Base-by-base conservation (phyloP, 2,797 vertebrate genomes). In the Muscicapa striata region DNA sequence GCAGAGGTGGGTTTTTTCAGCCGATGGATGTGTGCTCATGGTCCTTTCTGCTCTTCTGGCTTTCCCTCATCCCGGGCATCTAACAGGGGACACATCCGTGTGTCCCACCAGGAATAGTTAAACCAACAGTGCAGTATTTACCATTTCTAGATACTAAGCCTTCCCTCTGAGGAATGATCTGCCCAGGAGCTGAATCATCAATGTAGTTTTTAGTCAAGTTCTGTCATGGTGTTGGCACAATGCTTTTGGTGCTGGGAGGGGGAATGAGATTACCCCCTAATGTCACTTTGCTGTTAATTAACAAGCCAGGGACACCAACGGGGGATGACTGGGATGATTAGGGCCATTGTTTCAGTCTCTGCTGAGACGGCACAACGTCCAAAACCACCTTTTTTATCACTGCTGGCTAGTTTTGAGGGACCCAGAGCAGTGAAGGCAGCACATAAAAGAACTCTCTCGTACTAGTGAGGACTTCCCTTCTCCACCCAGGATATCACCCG, bases 11-110 rank as follows among this genome's bases (percentile, higher is more conserved):
- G 13, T 26, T 81, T 81, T 69, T 77, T 46, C 24, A 34, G 62
- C 59, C 0, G 0, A 27, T 11, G 55, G 46, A 52, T 5, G 2
- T 3, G 40, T 49, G 80, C 0, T 0, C 4, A 3, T 1, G 1
- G 58, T 69, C 80, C 62, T 12, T 8, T 84, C 61, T 19, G 59
- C 75, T 51, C 43, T 1, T 5, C 38, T 72, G 80, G 9, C 57
- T 73, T 83, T 62, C 15, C 16, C 32, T 38, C 2, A 3, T 26
- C 67, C 52, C 0, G 0, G 40, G 40, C 3, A 0, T 59, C 46
- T 38, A 49, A 36, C 22, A 51, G 61, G 27, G 22, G 51, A 20
- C 55, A 11, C 3, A 11, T 43, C 66, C 0, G 0, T 59, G 26
- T 48, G 19, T 51, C 86, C 30, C 23, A 3, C 45, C 3, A 2